Conservation (phyloP, 2,113 vertebrate genomes). For the Anguilla japonica region DNA sequence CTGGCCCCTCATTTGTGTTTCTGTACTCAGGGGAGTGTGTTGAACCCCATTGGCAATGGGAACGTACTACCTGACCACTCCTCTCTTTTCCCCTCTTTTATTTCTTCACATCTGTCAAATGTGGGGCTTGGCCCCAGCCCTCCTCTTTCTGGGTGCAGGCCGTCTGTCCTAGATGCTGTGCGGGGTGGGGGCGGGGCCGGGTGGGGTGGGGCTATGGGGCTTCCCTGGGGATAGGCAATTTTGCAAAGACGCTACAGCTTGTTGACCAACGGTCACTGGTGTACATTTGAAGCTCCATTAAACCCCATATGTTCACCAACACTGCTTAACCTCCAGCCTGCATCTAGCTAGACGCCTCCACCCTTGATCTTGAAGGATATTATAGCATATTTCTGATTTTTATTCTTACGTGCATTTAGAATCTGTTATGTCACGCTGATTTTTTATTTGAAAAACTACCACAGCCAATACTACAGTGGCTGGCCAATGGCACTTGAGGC, state of each 20-base stretch:
- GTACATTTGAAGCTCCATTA: background rate
- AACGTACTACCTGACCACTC: background rate
- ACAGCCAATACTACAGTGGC: background rate
- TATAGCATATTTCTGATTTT: too few species aligned
- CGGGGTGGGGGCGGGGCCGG: background rate
- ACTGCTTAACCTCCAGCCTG: background rate
- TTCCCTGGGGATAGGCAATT: background rate
- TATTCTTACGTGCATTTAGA: too few species aligned
- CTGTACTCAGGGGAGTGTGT: background rate
- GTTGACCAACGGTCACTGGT: background rate
- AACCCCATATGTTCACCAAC: background rate
- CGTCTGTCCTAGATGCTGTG: slow-evolving; percentile 7
- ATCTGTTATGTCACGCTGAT: too few species aligned
- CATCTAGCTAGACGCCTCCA: background rate
- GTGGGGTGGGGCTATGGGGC: background rate
- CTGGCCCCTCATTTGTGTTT: slow-evolving; percentile 2
- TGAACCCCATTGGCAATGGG: background rate
- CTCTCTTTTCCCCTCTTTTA: background rate
- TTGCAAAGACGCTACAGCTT: background rate
- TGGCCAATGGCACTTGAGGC: background rate
- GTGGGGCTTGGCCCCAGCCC: slow-evolving; percentile 22
- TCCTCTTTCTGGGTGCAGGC: background rate
- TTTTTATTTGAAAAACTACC: too few species aligned
- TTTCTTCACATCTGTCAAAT: background rate
- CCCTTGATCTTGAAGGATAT: too few species aligned